Percentiles rank a stretch among this genome's conserved stretches.
These are phyloP conservation scores for Gymnobelideus leadbeateri DNA, from an alignment of 2,113 vertebrate genomes.

Conservation along the genomic window DNA sequence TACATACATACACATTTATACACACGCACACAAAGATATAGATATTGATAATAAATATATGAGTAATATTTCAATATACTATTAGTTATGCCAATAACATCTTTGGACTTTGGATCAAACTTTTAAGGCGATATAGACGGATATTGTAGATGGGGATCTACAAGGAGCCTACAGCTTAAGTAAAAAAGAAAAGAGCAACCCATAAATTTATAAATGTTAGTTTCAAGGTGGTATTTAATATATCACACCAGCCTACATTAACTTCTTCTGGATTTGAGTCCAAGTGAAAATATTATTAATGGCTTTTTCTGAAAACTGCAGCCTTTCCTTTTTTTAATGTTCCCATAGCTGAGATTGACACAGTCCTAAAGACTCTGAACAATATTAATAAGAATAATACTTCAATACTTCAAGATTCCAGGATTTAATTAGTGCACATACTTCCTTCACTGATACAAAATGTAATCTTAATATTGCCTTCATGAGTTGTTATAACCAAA, in stretches of 20 bases:
- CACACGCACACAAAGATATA: too few relatives aligned
- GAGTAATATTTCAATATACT: neutral
- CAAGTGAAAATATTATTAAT: conserved; percentile 3
- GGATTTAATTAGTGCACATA: neutral
- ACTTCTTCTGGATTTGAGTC: conserved; percentile 18
- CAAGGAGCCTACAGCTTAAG: conserved; percentile 16
- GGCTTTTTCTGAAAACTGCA: conserved; percentile 7
- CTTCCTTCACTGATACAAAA: neutral
- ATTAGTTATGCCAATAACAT: conserved; percentile 41
- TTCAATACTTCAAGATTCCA: neutral
- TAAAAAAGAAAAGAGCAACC: conserved; percentile 19
- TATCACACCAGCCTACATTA: neutral
- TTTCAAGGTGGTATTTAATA: neutral
- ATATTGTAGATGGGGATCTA: conserved; percentile 16
- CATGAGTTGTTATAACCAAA: neutral
- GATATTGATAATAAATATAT: too few relatives aligned
- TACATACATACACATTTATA: too few relatives aligned
- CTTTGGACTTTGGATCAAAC: conserved; percentile 14
- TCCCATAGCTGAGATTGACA: conserved; percentile 18
- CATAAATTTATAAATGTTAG: neutral
- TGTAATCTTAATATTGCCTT: neutral
- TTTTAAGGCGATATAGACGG: conserved; percentile 9
- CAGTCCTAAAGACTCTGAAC: neutral
- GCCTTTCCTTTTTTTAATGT: neutral
- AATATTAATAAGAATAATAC: neutral